Base-by-base conservation (phyloP, 2,113 vertebrate genomes). In the Ageneiosus marmoratus region DNA sequence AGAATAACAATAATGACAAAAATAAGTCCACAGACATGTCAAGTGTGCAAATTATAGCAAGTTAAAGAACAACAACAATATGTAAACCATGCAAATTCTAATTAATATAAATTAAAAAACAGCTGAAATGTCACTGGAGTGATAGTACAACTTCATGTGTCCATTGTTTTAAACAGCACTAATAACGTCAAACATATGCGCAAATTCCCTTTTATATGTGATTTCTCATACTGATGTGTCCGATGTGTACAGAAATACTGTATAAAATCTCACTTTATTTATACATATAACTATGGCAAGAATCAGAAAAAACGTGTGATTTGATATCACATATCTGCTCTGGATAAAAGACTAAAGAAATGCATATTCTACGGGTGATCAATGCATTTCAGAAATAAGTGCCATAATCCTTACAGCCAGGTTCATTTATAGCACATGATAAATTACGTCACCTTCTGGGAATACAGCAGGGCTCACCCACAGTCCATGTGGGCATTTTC, bases 361-460 rank as follows among this genome's bases (percentile, higher is more conserved):
- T 65, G 81, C 46, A 74, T 70, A 81, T 81, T 81, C 83, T 67
- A 80, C 34, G 24, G n/a, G 72, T n/a, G 44, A 27, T 74, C 50
- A n/a, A 79, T 78, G 70, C 4, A 69, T 13, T 65, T 60, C 48
- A 50, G 48, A 50, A 50, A 50, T 50, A 50, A 10, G 48, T 50
- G 48, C 29, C 74, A 51, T 41, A 86, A 84, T 78, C 37, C 65
- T 82, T 50, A 82, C 65, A 32, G 79, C 58, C 73, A 74, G 50
- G 48, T 81, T 78, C 75, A 87, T 88, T 87, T 85, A 84, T 87
- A 72, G 79, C 29, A 76, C 50, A 24, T 48, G 27, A 78, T 83
- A 76, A 83, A 44, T 69, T 50, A 80, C 79, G 41, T 80, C 75
- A 72, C 56, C 56, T 74, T 53, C 32, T 69, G 74, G 79, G 83